A percentile compares a stretch with the other conserved stretches of the same genome.
Evolutionary conservation across 2,113 vertebrate genomes (phyloP).

Genomic region (Muscicapa adusta): DNA sequence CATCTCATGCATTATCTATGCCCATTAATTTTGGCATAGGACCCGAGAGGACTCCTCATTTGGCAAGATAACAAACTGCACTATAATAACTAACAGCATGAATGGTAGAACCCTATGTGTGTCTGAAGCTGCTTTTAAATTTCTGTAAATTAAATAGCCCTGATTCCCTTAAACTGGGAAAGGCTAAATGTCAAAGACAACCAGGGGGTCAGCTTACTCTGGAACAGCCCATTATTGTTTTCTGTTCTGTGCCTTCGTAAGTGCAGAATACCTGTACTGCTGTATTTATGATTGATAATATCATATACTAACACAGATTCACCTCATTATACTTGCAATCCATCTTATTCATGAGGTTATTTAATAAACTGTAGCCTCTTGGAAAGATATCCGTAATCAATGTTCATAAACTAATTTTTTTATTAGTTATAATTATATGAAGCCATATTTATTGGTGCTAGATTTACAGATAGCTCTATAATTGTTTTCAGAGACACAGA

Average conservation of each 20-base stretch:
- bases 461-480: slow-evolving; percentile 39
- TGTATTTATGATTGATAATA: slow-evolving; percentile 25
- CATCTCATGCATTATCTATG: not conserved
- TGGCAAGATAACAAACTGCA: not conserved
- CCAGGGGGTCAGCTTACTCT: not conserved
- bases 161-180: not conserved
- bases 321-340: slow-evolving; percentile 26
- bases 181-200: not conserved
- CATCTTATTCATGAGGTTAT: slow-evolving; percentile 1
- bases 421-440: slow-evolving; percentile 47
- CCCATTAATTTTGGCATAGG: not conserved
- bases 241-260: not conserved
- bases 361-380: slow-evolving; percentile 27
- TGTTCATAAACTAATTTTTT: slow-evolving; percentile 47
- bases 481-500: slow-evolving; percentile 41
- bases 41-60: not conserved
- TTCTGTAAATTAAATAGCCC: not conserved
- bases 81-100: not conserved
- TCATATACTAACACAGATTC: slow-evolving; percentile 5
- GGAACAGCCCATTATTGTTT: not conserved
- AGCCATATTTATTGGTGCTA: slow-evolving; percentile 28
- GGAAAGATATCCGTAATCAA: slow-evolving; percentile 30
- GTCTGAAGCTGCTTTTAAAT: not conserved
- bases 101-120: not conserved
- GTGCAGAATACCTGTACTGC: not conserved